Evolutionary conservation across 2,888 invertebrate genomes (phyloP).

Genomic region (Sussaba pulchella): DNA sequence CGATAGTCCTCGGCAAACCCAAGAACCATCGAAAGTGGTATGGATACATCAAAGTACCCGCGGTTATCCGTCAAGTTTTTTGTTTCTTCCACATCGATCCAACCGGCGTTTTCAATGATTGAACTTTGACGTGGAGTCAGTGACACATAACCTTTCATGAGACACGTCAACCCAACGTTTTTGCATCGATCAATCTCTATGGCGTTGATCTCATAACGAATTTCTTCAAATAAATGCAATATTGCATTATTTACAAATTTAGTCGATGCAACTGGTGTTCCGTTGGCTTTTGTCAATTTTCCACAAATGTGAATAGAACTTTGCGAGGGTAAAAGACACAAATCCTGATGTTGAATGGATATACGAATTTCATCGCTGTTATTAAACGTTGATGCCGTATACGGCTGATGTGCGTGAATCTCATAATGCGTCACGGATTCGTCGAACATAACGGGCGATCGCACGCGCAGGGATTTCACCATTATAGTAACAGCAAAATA

Average conservation of each 20-base stretch:
- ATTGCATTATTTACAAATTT: slow-evolving; percentile 57
- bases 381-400: slow-evolving; percentile 43
- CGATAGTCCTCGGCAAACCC: slow-evolving; percentile 51
- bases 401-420: slow-evolving; percentile 46
- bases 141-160: slow-evolving; percentile 79
- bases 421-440: slow-evolving; percentile 52
- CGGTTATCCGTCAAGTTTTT: not conserved
- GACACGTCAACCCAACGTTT: slow-evolving; percentile 77
- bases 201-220: slow-evolving; percentile 79
- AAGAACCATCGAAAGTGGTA: slow-evolving; percentile 43
- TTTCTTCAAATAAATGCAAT: slow-evolving; percentile 77
- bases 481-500: slow-evolving; percentile 33
- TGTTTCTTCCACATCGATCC: slow-evolving; percentile 41
- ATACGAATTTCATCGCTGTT: slow-evolving; percentile 65
- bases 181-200: slow-evolving; percentile 77
- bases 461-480: slow-evolving; percentile 42
- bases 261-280: not conserved
- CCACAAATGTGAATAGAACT: slow-evolving; percentile 53
- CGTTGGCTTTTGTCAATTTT: slow-evolving; percentile 11
- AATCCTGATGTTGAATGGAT: slow-evolving; percentile 55
- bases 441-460: slow-evolving; percentile 48
- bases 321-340: slow-evolving; percentile 51
- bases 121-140: slow-evolving; percentile 58
- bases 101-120: slow-evolving; percentile 58
- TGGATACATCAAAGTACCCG: slow-evolving; percentile 44